phyloP scores from a whole-genome alignment of 2,797 vertebrate genomes.

The Chloroceryle amazona region DNA sequence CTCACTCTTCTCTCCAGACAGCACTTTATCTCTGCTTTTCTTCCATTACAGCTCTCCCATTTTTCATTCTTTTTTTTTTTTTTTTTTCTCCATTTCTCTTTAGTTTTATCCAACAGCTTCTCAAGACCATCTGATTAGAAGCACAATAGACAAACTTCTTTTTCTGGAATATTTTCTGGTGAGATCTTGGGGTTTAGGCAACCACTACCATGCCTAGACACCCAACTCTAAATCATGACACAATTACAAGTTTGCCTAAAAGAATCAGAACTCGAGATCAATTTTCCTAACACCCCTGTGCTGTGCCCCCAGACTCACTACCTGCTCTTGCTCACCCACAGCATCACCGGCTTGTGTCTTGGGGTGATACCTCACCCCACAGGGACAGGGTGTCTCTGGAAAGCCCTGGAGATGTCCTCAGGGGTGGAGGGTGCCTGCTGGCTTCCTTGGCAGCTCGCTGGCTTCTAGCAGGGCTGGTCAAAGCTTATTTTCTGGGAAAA shows the following conservation, averaged over 20 bases:
- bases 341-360: accelerated
- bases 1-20: constrained; percentile 32
- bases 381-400: neutral
- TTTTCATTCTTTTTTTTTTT: neutral
- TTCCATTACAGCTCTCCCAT: constrained; percentile 33
- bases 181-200: neutral
- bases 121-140: constrained; percentile 21
- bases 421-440: no score
- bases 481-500: neutral
- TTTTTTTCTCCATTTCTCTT: neutral
- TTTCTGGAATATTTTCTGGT: neutral
- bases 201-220: neutral
- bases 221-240: neutral
- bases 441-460: neutral
- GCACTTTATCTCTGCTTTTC: constrained; percentile 50
- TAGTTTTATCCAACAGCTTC: constrained; percentile 24
- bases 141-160: neutral
- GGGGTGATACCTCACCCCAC: accelerated
- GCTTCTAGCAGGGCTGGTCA: neutral
- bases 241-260: neutral
- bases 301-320: accelerated
- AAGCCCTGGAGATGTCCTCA: neutral
- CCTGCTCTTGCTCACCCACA: neutral
- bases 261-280: neutral
- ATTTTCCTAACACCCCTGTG: neutral